Conservation (phyloP, 2,888 invertebrate genomes). For the Leucoptera coffeella region DNA sequence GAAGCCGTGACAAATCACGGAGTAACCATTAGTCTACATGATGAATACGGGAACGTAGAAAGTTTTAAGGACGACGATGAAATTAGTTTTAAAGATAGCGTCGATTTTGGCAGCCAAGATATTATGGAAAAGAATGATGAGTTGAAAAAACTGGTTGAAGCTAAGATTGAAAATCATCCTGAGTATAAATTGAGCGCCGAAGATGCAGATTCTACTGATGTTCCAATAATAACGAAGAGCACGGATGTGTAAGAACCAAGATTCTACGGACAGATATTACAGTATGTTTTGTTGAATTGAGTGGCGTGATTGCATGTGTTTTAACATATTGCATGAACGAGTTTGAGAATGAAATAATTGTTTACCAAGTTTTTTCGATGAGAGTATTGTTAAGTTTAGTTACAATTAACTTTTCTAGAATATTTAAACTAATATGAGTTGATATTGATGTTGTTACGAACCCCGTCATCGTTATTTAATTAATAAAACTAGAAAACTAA, state of each 20-base stretch:
- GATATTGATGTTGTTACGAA: no score
- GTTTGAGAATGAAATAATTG: no score
- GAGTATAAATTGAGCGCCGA: constrained; percentile 35
- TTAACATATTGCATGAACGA: no score
- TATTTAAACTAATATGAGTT: no score
- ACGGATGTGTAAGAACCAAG: constrained; percentile 31
- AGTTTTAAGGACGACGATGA: constrained; percentile 10
- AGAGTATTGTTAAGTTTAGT: no score
- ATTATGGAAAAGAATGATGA: constrained; percentile 35
- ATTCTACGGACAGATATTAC: neutral
- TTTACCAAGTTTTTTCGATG: no score
- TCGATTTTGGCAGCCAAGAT: constrained; percentile 17
- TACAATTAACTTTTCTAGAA: no score
- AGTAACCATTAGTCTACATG: constrained; percentile 1
- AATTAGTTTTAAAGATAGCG: constrained; percentile 16
- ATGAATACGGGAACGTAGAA: constrained; percentile 6
- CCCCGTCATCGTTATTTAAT: no score
- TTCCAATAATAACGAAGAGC: constrained; percentile 29
- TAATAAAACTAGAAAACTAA: no score
- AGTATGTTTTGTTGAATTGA: no score
- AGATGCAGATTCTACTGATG: constrained; percentile 25
- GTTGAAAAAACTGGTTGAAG: constrained; percentile 32
- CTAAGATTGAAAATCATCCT: constrained; percentile 34
- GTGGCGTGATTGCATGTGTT: no score
- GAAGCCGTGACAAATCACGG: constrained; percentile 5